Evolutionary conservation across 1,140 invertebrate genomes (phyloP).

Genomic region (Magallana angulata): DNA sequence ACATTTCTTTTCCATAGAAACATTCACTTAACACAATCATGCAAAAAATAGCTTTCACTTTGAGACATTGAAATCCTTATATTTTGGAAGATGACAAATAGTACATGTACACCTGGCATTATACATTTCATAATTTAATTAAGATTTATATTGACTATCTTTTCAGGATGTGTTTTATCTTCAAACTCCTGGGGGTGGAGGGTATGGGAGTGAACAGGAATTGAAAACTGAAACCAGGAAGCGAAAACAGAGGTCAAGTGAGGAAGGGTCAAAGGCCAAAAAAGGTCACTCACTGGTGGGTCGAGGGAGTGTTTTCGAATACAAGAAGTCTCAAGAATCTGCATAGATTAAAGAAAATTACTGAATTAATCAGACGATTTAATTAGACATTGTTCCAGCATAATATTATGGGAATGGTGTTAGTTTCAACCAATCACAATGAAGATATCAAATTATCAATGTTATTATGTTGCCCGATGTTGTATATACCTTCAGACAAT

Average conservation of each 20-base stretch:
- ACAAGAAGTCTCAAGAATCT: conserved; percentile 10
- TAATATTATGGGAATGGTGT: no score
- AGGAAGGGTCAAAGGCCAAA: conserved; percentile 26
- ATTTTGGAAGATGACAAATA: no score
- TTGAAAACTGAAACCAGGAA: background rate
- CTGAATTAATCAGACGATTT: no score
- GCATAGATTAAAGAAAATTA: background rate
- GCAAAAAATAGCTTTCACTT: no score
- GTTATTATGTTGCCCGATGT: no score
- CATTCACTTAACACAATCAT: no score
- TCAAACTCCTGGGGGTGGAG: conserved; percentile 6
- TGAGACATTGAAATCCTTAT: no score
- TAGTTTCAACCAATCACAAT: no score
- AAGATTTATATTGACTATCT: background rate
- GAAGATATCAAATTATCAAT: no score
- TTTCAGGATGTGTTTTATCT: conserved; percentile 15
- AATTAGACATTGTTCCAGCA: no score
- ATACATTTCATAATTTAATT: background rate
- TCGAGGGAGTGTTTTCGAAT: conserved; percentile 16
- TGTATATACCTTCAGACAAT: no score
- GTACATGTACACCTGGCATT: background rate
- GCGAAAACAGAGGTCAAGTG: background rate
- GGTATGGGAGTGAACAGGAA: conserved; percentile 18
- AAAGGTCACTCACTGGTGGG: conserved; percentile 18
- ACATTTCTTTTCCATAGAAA: no score